Conservation (phyloP, 2,113 vertebrate species). For the Hippocampus mohnikei region DNA sequence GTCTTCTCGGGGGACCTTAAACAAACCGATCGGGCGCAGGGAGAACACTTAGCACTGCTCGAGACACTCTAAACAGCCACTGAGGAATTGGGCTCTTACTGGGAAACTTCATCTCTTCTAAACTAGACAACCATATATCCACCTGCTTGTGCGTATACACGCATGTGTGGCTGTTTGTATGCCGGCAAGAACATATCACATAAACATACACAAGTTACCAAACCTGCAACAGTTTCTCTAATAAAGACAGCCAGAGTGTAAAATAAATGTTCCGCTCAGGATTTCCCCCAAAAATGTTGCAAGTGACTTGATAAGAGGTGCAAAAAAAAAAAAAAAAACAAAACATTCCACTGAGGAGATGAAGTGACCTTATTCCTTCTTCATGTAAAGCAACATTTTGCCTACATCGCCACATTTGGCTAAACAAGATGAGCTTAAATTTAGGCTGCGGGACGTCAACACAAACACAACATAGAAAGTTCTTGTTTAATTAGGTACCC, state of each 20-base stretch:
- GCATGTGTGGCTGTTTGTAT: slow-evolving; percentile 32
- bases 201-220: slow-evolving; percentile 36
- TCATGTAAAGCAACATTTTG: slow-evolving; percentile 30
- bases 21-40: slow-evolving; percentile 69
- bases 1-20: slow-evolving; percentile 67
- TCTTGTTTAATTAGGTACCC: slow-evolving; percentile 83
- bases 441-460: slow-evolving; percentile 78
- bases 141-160: slow-evolving; percentile 22
- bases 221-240: slow-evolving; percentile 40
- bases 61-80: slow-evolving; percentile 70
- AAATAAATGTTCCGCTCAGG: slow-evolving; percentile 61
- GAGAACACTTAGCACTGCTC: slow-evolving; percentile 67
- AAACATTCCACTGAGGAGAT: slow-evolving; percentile 59
- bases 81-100: slow-evolving; percentile 67
- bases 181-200: slow-evolving; percentile 17
- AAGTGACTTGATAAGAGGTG: slow-evolving; percentile 52
- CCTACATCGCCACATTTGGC: slow-evolving; percentile 55
- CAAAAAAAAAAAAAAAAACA: slow-evolving; percentile 29
- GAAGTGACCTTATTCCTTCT: slow-evolving; percentile 70
- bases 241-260: slow-evolving; percentile 22
- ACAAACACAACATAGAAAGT: slow-evolving; percentile 80
- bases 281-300: slow-evolving; percentile 39
- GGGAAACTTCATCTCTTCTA: slow-evolving; percentile 61
- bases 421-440: slow-evolving; percentile 72
- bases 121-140: slow-evolving; percentile 24